These are phyloP conservation scores for Erebia aethiops DNA, from an alignment of 2,888 invertebrate species.

Conservation along the genomic window DNA sequence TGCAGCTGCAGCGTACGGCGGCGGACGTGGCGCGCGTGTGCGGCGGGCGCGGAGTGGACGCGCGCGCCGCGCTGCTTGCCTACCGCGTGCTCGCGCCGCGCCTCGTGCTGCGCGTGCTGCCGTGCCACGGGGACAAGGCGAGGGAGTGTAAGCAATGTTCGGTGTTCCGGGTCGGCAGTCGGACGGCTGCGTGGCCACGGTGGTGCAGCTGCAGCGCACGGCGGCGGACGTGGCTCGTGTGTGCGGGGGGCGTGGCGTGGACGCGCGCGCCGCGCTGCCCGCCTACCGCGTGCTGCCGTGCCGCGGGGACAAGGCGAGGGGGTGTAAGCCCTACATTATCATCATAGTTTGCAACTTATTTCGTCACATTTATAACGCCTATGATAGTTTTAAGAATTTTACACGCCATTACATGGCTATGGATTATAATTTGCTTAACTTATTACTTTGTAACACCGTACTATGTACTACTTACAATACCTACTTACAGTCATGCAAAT, in stretches of 20 bases:
- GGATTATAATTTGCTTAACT: no score
- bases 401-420: no score
- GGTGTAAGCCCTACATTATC: constrained; percentile 39
- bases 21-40: constrained; percentile 40
- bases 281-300: constrained; percentile 58
- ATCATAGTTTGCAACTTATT: no score
- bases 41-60: constrained; percentile 42
- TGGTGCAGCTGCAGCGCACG: constrained; percentile 50
- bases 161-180: constrained; percentile 41
- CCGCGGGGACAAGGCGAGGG: constrained; percentile 38
- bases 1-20: constrained; percentile 47
- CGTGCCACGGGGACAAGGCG: constrained; percentile 51
- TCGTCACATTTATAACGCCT: no score
- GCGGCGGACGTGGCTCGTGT: constrained; percentile 40
- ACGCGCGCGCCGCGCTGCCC: constrained; percentile 55
- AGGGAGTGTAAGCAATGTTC: background rate
- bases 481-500: no score
- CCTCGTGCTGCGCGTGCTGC: constrained; percentile 51
- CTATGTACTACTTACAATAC: no score
- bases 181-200: constrained; percentile 60
- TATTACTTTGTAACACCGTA: no score
- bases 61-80: constrained; percentile 54
- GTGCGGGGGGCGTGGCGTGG: constrained; percentile 38
- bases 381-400: no score
- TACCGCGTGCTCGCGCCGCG: constrained; percentile 66